Base-by-base conservation (phyloP, 1,140 invertebrate genomes). In the Drosophila baimaii region DNA sequence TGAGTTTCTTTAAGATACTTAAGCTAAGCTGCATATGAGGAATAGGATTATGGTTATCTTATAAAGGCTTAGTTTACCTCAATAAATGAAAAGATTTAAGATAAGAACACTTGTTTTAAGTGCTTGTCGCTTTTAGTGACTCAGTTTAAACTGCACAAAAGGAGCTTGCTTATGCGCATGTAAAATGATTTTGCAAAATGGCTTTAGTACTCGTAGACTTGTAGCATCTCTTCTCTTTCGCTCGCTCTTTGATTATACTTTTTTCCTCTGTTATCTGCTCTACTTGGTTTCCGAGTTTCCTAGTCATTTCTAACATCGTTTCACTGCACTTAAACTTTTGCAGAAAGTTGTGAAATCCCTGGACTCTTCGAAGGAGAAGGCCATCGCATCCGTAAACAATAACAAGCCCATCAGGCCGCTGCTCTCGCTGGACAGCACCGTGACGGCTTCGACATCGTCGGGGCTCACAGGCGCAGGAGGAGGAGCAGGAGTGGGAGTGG, bases 281-380 rank as follows among this genome's bases (percentile, higher is more conserved):
- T 6, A 29, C 23, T 29, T 57, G 15, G 31, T 41, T 68, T 57
- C 25, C 57, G 13, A 7, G 5, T 41, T 68, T 57, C 25, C 57
- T 10, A 7, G 5, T 19, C 25, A 51, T 27, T 59, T 12, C 37
- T 27, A 23, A 39, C 51, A 31, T 19, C 5, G 21, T 37, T 74
- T 54, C 23, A 25, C 25, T 51, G 64, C 56, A 62, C 39, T 70
- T 43, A 19, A 25, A 49, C 27, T 49, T 39, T 90, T 91, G 21
- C 81, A 92, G 91, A 92, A 92, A 83, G 75, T 77, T 74, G 86
- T 79, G 31, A 92, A 92, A 71, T 92, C 91, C 23, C 73, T 92
- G 74, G 91, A 92, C 79, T 85, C 91, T 23, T 75, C 65, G 35
- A 91, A 89, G 70, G 91, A 92, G 43, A 92, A 90, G 68, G 43